Evolutionary conservation across 92 coral and sea anemone genomes (phyloP), one percentile per base, ranked within the genome.

Genomic region (Ricordea florida): DNA sequence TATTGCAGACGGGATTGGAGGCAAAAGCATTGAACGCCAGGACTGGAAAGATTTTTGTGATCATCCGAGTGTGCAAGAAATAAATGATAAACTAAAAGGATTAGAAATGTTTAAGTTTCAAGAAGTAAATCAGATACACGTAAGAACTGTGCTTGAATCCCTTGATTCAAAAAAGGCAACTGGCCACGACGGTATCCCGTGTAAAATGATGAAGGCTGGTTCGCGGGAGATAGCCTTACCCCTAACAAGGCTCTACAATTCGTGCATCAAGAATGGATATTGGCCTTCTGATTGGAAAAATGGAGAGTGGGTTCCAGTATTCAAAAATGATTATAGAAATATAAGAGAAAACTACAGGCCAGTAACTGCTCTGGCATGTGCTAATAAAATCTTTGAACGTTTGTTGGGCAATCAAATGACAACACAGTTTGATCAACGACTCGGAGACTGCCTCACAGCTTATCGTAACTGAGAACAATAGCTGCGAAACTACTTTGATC

Each of bases 131-230:
- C 43, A 35, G 50, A 62, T 2, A 37, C 49, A 87, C 60, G 78
- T 79, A 26, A 40, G 26, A 10, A 24, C 32, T 4, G 69, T 35
- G 23, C 72, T 64, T 3, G 63, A 74, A 15, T 28, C 64, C 3
- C 46, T 82, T 0, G 47, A 82, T 15, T 14, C 65, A 0, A 65
- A 26, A 0, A 65, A 74, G 46, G 59, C 80, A 1, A 48, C 80
- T 14, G 85, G 89, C 0, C 13, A 36, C 15, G 85, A 84, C 51
- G 27, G 18, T 5, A 71, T 72, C 13, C 82, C 86, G 3, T 44
- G 82, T 18, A 85, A 55, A 52, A 40, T 62, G 8, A 17, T 78
- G 45, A 85, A 78, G 46, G 22, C 72, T 27, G 84, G 85, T 13
- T 60, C 85, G 7, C 37, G 53, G 2, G 81, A 71, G 7, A 60